These are phyloP conservation scores for Centropristis striata DNA, from an alignment of 2,113 vertebrate genomes.

Conservation along the genomic window DNA sequence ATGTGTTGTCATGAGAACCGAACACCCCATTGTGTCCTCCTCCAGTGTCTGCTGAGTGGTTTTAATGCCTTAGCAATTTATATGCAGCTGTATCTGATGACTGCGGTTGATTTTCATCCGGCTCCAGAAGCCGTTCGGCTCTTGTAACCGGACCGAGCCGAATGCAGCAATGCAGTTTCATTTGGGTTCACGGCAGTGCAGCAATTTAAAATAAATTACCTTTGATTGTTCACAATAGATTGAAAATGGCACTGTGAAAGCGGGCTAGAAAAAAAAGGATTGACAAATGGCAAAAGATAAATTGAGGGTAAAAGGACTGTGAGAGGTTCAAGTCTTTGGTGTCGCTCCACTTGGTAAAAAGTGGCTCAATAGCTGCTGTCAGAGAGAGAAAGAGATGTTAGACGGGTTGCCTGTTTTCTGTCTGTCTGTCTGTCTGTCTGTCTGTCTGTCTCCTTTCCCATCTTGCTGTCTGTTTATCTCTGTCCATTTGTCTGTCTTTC, in stretches of 20 bases:
- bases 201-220: slow-evolving; percentile 58
- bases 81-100: slow-evolving; percentile 25
- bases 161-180: slow-evolving; percentile 24
- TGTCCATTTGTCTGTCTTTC: slow-evolving; percentile 26
- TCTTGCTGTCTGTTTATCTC: slow-evolving; percentile 43
- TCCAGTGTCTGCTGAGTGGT: not conserved
- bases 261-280: slow-evolving; percentile 4
- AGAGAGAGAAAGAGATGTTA: slow-evolving; percentile 37
- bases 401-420: slow-evolving; percentile 21
- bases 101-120: slow-evolving; percentile 24
- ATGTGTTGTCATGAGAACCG: not conserved
- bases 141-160: slow-evolving; percentile 2
- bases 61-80: slow-evolving; percentile 16
- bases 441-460: slow-evolving; percentile 20
- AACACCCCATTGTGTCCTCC: not conserved
- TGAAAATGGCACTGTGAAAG: slow-evolving; percentile 40
- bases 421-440: slow-evolving; percentile 47
- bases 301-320: slow-evolving; percentile 34
- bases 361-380: slow-evolving; percentile 34
- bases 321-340: slow-evolving; percentile 53
- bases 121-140: not conserved
- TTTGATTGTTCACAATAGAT: slow-evolving; percentile 50
- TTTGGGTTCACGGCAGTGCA: slow-evolving; percentile 18
- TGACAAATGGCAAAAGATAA: slow-evolving; percentile 58
- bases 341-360: slow-evolving; percentile 51